Evolutionary conservation across 2,113 vertebrate species (phyloP).

Genomic region (Cyanoderma ruficeps): DNA sequence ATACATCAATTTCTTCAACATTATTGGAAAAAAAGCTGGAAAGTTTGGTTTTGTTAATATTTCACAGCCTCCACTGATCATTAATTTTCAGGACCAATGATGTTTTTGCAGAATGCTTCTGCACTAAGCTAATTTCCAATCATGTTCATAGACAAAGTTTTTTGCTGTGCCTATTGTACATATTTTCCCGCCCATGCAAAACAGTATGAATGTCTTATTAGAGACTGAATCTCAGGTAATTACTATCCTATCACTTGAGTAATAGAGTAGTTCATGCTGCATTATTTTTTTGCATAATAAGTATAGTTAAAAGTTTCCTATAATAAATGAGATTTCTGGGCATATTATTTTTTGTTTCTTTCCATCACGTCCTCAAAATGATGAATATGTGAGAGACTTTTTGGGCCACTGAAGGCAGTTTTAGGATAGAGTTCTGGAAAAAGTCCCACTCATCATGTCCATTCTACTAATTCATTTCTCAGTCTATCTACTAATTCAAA

Average conservation of each 20-base stretch:
- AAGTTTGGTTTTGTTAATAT: background rate
- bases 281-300: background rate
- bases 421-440: background rate
- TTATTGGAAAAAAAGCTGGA: background rate
- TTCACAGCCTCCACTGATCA: background rate
- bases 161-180: background rate
- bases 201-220: background rate
- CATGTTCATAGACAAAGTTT: background rate
- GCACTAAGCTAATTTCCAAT: background rate
- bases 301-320: background rate
- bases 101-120: background rate
- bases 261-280: background rate
- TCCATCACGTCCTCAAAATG: background rate
- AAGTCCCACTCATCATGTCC: background rate
- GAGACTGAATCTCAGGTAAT: background rate
- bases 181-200: background rate
- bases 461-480: background rate
- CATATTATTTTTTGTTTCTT: background rate
- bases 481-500: background rate
- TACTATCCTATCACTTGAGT: background rate
- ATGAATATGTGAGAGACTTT: background rate
- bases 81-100: background rate
- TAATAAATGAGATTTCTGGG: background rate
- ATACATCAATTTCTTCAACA: background rate
- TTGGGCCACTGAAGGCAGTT: background rate